phyloP scores from a whole-genome alignment of 2,888 invertebrate genomes.

The Mesorhabditis belari region DNA sequence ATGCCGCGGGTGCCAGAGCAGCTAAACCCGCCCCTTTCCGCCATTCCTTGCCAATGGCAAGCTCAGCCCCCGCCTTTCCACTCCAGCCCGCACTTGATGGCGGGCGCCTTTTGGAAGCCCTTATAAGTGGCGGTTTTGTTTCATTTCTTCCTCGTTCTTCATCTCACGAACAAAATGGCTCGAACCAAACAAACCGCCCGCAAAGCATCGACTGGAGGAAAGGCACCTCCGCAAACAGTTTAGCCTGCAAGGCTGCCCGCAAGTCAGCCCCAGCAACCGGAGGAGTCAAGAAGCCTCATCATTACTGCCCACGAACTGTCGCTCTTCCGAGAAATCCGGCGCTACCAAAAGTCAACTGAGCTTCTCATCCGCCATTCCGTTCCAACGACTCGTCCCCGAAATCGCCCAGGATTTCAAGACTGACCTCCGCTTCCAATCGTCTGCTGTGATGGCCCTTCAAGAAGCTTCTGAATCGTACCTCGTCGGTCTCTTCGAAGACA shows the following conservation, averaged over 20 bases:
- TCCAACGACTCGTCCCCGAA: slow-evolving; percentile 86
- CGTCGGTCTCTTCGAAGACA: slow-evolving; percentile 86
- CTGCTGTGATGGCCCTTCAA: slow-evolving; percentile 84
- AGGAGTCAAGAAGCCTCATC: slow-evolving; percentile 80
- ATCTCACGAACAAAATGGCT: too few species aligned
- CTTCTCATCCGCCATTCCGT: slow-evolving; percentile 64
- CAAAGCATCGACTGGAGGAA: slow-evolving; percentile 36
- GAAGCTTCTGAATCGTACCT: too few species aligned
- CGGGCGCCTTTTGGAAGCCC: too few species aligned
- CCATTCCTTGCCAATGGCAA: too few species aligned
- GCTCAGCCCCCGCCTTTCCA: too few species aligned
- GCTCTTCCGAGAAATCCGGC: slow-evolving; percentile 87
- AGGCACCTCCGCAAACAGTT: slow-evolving; percentile 18
- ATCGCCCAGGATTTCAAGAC: slow-evolving; percentile 68
- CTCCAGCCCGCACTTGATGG: too few species aligned
- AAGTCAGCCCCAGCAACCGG: slow-evolving; percentile 86
- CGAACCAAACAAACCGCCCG: slow-evolving; percentile 39
- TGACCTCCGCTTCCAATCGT: slow-evolving; percentile 79
- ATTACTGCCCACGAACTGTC: slow-evolving; percentile 88
- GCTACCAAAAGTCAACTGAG: slow-evolving; percentile 92
- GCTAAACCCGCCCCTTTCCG: too few species aligned
- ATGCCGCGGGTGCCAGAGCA: too few species aligned
- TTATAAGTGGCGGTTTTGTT: too few species aligned
- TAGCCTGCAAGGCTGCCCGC: slow-evolving; percentile 70
- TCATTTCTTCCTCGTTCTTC: too few species aligned